Percentiles rank a stretch among this genome's conserved stretches.
These are phyloP conservation scores for Piezodorus guildinii DNA, from an alignment of 1,140 invertebrate species.

Conservation along the genomic window DNA sequence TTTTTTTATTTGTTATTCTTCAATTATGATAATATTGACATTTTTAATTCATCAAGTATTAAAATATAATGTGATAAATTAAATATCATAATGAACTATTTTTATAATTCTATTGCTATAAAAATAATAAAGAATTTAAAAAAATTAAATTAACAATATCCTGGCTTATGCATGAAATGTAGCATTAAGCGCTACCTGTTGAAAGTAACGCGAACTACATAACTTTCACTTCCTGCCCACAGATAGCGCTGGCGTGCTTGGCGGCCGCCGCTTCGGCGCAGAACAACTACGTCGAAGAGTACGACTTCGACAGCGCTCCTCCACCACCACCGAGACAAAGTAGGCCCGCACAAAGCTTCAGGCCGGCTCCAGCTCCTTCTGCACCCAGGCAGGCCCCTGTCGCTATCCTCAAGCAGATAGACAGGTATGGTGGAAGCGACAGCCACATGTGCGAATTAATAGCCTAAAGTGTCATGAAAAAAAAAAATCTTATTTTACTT, in stretches of 20 bases:
- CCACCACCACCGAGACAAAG: constrained; percentile 41
- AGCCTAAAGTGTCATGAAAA: too few species aligned
- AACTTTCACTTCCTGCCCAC: background rate
- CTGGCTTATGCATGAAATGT: too few species aligned
- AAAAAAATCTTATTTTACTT: too few species aligned
- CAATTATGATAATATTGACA: too few species aligned
- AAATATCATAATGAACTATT: too few species aligned
- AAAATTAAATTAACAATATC: too few species aligned
- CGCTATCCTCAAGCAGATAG: constrained; percentile 72
- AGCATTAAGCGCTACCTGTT: background rate
- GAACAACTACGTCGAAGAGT: constrained; percentile 41
- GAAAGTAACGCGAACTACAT: background rate
- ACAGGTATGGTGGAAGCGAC: constrained; percentile 41
- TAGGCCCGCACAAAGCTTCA: constrained; percentile 36
- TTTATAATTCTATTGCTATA: too few species aligned
- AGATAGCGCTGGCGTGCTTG: constrained; percentile 15
- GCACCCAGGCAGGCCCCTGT: constrained; percentile 52
- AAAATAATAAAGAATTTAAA: too few species aligned
- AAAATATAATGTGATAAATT: too few species aligned
- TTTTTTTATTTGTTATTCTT: too few species aligned
- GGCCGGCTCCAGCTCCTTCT: constrained; percentile 35
- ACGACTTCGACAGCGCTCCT: constrained; percentile 40
- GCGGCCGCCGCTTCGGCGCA: constrained; percentile 18
- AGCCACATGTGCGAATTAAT: too few species aligned
- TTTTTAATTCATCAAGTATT: too few species aligned